A percentile compares a stretch with the other conserved stretches of the same genome.
Conservation (phyloP, 37 sponge, comb jelly and placozoan species). For the Tethya wilhelma region DNA sequence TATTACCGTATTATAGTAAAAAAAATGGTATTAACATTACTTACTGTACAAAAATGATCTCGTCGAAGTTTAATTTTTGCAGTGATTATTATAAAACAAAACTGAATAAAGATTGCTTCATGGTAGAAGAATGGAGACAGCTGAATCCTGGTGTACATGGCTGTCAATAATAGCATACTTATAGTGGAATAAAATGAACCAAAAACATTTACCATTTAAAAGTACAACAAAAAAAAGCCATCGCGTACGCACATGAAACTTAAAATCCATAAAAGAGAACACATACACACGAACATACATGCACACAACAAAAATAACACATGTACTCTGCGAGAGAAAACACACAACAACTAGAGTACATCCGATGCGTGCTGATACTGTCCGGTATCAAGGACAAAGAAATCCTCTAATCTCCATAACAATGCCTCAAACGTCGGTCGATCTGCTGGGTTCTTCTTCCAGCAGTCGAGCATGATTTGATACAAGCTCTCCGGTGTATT, state of each 20-base stretch:
- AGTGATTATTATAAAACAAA: neutral
- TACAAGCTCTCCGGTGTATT: slow-evolving; percentile 83
- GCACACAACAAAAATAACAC: too few relatives aligned
- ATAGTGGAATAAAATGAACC: too few relatives aligned
- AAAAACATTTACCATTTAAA: too few relatives aligned
- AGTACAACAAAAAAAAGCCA: too few relatives aligned
- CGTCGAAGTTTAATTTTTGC: too few relatives aligned
- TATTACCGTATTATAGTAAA: too few relatives aligned
- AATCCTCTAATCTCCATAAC: slow-evolving; percentile 83
- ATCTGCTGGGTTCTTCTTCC: slow-evolving; percentile 84
- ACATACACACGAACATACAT: neutral
- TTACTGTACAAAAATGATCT: too few relatives aligned
- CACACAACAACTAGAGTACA: slow-evolving; percentile 17
- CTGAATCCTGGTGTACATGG: too few relatives aligned
- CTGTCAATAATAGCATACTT: too few relatives aligned
- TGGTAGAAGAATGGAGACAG: too few relatives aligned
- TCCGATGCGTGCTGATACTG: slow-evolving; percentile 70
- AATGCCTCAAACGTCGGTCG: slow-evolving; percentile 92
- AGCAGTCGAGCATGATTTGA: slow-evolving; percentile 89
- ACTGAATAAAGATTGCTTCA: neutral
- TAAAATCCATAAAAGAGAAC: neutral
- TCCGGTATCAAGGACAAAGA: slow-evolving; percentile 67
- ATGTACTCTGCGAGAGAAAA: neutral
- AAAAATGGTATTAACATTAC: too few relatives aligned
- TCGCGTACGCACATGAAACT: too few relatives aligned